Conservation (phyloP, 2,888 invertebrate genomes). For the Harmothoe impar region DNA sequence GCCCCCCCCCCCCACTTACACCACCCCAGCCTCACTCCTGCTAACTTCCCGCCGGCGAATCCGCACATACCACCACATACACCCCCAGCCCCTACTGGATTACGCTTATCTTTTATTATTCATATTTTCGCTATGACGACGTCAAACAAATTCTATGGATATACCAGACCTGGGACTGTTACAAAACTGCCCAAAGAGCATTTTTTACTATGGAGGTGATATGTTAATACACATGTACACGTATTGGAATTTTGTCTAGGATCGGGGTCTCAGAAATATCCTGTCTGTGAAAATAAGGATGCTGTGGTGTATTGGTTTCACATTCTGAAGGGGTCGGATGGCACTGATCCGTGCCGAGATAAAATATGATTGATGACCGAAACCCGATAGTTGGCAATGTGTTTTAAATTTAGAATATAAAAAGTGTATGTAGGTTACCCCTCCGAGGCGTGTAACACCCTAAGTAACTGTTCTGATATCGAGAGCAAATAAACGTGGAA, state of each 20-base stretch:
- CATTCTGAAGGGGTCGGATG: constrained; percentile 49
- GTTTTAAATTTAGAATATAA: constrained; percentile 62
- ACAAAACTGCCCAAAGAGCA: neutral
- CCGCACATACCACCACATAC: constrained; percentile 42
- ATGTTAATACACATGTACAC: neutral
- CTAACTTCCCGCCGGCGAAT: constrained; percentile 32
- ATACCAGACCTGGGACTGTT: neutral
- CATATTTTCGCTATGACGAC: neutral
- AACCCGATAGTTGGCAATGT: constrained; percentile 54
- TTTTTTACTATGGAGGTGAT: neutral
- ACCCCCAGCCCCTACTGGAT: neutral
- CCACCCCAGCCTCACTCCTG: neutral
- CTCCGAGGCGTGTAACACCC: constrained; percentile 20
- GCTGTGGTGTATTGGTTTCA: constrained; percentile 37
- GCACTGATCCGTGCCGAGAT: constrained; percentile 49
- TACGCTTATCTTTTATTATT: constrained; percentile 40
- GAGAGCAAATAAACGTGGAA: constrained; percentile 3
- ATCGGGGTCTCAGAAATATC: neutral
- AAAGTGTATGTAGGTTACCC: constrained; percentile 13
- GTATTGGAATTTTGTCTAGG: neutral
- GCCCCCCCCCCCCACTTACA: neutral
- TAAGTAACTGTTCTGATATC: constrained; percentile 31
- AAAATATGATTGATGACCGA: constrained; percentile 62
- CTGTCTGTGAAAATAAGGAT: neutral
- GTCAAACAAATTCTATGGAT: neutral